These are phyloP conservation scores for Cataglyphis rosenhaueri DNA, from an alignment of 2,888 invertebrate genomes.

Conservation along the genomic window DNA sequence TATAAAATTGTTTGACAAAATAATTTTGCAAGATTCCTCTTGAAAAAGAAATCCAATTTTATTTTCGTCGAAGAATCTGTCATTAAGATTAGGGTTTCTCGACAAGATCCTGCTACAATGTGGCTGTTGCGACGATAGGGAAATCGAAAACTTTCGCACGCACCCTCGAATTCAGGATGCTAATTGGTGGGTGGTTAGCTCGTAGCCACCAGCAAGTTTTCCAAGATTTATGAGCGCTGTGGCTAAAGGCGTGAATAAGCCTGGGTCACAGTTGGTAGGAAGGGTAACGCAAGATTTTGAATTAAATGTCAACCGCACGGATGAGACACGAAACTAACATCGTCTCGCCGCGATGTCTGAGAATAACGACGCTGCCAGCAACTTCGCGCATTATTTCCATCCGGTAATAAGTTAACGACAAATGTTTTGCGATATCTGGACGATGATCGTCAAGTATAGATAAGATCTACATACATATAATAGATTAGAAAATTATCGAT, in stretches of 20 bases:
- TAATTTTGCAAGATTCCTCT: neutral
- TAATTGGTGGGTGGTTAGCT: slow-evolving; percentile 71
- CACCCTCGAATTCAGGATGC: slow-evolving; percentile 61
- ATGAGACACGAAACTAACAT: slow-evolving; percentile 70
- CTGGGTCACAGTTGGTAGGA: slow-evolving; percentile 60
- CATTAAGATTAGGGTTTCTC: slow-evolving; percentile 24
- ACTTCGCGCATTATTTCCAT: slow-evolving; percentile 65
- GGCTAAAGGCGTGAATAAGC: slow-evolving; percentile 60
- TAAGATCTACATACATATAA: neutral
- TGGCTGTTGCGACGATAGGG: slow-evolving; percentile 35
- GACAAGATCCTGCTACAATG: neutral
- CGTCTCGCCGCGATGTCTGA: slow-evolving; percentile 52
- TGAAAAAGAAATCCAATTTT: neutral
- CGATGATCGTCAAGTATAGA: slow-evolving; percentile 18
- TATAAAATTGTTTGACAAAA: neutral
- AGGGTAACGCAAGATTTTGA: slow-evolving; percentile 73
- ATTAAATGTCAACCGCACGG: slow-evolving; percentile 80
- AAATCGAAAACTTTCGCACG: slow-evolving; percentile 64
- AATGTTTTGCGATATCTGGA: slow-evolving; percentile 35
- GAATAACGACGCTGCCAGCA: slow-evolving; percentile 50
- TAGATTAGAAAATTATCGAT: neutral
- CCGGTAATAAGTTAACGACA: slow-evolving; percentile 60
- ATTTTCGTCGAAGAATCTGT: slow-evolving; percentile 19
- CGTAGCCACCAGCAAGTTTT: slow-evolving; percentile 67
- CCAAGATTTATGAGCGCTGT: slow-evolving; percentile 67